Percentiles rank a stretch among this genome's conserved stretches.
phyloP scores from a whole-genome alignment of 1,140 invertebrate genomes.

The Pachypeltis micranthus region DNA sequence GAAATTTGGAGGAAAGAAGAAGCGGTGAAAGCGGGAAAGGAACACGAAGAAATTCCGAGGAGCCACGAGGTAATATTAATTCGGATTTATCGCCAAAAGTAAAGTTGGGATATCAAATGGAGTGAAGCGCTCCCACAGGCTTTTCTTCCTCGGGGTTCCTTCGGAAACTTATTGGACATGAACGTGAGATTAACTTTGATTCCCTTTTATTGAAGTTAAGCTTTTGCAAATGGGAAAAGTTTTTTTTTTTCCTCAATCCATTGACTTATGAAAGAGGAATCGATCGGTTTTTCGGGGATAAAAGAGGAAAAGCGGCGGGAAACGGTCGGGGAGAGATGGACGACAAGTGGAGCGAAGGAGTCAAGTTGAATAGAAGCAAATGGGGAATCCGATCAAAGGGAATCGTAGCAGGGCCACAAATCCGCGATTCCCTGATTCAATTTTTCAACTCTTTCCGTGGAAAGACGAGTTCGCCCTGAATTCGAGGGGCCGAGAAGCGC shows the following conservation, averaged over 20 bases:
- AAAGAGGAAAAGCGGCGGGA: background rate
- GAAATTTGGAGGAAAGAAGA: background rate
- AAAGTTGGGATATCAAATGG: slow-evolving; percentile 7
- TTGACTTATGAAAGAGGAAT: slow-evolving; percentile 1
- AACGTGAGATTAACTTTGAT: slow-evolving; percentile 9
- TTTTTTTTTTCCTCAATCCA: background rate
- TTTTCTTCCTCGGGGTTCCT: no score
- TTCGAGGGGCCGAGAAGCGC: no score
- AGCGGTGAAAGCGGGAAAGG: background rate
- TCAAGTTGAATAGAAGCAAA: no score
- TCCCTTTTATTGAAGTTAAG: slow-evolving; percentile 6
- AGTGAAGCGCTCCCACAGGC: no score
- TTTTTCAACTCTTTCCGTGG: no score
- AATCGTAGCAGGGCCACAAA: no score
- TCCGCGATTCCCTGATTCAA: no score
- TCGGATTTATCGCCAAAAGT: slow-evolving; percentile 1
- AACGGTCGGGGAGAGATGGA: no score
- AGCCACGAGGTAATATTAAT: slow-evolving; percentile 6
- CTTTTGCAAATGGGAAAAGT: slow-evolving; percentile 9
- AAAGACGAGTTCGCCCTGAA: no score
- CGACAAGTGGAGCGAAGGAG: no score
- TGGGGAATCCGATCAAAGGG: no score
- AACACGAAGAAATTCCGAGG: background rate
- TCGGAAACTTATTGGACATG: background rate
- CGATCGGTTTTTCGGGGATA: no score